Percentiles rank a stretch among this genome's conserved stretches.
Conservation (phyloP, 2,797 vertebrate genomes). For the Peromyscus nudipes region DNA sequence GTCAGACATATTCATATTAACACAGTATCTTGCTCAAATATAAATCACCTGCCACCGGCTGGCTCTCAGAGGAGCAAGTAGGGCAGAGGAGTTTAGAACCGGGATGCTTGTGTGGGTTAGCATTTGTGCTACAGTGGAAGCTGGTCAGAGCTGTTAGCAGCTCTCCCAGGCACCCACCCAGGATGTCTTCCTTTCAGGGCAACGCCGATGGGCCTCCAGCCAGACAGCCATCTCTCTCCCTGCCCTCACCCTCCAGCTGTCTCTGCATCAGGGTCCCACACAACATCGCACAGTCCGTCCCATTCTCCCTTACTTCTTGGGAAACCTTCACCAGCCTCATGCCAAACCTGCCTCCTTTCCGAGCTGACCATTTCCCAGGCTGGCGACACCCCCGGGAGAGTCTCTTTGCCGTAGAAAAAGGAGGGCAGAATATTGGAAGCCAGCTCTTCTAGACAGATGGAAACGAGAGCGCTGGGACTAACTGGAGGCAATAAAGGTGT, state of each 20-base stretch:
- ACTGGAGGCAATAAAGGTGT: constrained; percentile 78
- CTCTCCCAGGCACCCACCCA: not conserved
- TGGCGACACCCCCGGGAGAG: not conserved
- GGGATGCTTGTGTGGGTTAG: not conserved
- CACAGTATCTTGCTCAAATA: not conserved
- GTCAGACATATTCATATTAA: constrained; percentile 21
- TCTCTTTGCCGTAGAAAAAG: constrained; percentile 31
- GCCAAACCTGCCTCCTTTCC: not conserved
- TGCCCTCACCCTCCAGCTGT: not conserved
- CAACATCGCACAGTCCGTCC: not conserved
- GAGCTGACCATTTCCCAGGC: not conserved
- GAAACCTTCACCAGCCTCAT: not conserved
- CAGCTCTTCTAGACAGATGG: constrained; percentile 72
- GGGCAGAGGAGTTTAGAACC: not conserved
- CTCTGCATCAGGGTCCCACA: not conserved
- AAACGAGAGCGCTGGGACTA: constrained; percentile 41
- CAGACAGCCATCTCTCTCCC: not conserved
- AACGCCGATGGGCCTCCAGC: not conserved
- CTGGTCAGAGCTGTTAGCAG: not conserved
- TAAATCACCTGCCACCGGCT: not conserved
- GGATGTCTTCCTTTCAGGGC: not conserved
- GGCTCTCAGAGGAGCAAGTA: not conserved
- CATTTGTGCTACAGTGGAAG: not conserved
- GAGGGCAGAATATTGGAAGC: constrained; percentile 75
- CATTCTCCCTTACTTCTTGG: not conserved